phyloP scores from a whole-genome alignment of 2,797 vertebrate genomes.

The Eospalax fontanierii region DNA sequence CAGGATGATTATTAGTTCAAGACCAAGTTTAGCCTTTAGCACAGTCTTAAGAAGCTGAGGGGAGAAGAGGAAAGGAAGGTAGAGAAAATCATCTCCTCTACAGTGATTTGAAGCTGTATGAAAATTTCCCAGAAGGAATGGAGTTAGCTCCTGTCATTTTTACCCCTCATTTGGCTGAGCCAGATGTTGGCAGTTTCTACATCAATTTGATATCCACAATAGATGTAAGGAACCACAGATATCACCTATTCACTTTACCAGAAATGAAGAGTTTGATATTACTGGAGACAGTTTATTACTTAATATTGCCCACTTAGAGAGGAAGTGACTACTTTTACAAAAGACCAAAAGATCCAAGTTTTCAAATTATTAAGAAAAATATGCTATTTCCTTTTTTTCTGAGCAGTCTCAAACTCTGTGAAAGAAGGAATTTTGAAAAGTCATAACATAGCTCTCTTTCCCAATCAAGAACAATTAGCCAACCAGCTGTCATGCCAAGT shows the following conservation, averaged over 20 bases:
- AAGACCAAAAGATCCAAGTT: neutral
- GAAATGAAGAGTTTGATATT: neutral
- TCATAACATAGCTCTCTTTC: neutral
- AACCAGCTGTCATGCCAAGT: neutral
- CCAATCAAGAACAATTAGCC: neutral
- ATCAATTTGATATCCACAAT: neutral
- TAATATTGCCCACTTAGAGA: neutral
- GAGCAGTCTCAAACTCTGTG: neutral
- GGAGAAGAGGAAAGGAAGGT: no score
- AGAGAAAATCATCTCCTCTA: neutral
- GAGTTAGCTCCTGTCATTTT: neutral
- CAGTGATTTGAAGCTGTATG: neutral
- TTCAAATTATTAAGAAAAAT: no score
- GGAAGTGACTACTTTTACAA: neutral
- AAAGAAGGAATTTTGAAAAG: constrained; percentile 45
- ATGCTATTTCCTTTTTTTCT: neutral
- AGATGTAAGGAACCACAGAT: neutral
- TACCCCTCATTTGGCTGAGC: neutral
- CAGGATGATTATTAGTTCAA: neutral
- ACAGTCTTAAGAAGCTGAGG: no score
- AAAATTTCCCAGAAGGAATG: neutral
- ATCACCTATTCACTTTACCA: neutral
- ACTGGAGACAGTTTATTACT: neutral
- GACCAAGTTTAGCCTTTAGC: neutral
- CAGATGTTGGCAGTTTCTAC: neutral